Base-by-base conservation (phyloP, 2,888 invertebrate species). In the Clepsis dumicolana region DNA sequence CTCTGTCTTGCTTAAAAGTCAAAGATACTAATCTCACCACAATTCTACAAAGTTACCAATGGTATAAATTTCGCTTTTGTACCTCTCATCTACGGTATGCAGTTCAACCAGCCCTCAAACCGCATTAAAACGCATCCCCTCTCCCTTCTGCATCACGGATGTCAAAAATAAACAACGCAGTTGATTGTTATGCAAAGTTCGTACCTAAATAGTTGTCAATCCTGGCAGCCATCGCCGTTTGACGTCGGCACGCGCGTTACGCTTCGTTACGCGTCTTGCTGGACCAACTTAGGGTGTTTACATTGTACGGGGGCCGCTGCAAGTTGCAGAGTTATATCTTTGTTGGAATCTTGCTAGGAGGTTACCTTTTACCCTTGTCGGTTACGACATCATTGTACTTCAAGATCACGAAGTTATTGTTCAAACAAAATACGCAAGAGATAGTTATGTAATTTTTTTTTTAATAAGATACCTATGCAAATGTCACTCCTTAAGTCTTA, bases 191-290 rank as follows among this genome's bases (percentile, higher is more conserved):
- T 62, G 66, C 66, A 67, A 67, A 67, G 38, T 48, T 27, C 25
- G 54, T 35, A 50, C 66, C 35, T 24, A 63, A 68, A 68, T 63
- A 68, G 67, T 64, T 64, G 56, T 64, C 64, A 56, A 64, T 64
- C 54, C 48, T 16, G 5, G 41, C 54, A 41, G n/a, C 53, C 63
- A 27, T 64, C 64, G 54, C n/a, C 59, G 59, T 38, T 52, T 52
- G 57, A n/a, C 32, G 29, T 54, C 54, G 16, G 18, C 57, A 59
- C 64, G 64, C 56, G 44, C 44, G 16, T 8, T 24, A 56, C 24
- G 64, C 56, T 64, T 56, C 48, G 64, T 64, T 64, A 64, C 29
- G 21, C 48, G 24, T 35, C 52, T 62, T 32, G 41, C 21, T 4
- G 32, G 18, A 35, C 21, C 32, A 21, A n/a, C 59, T 52, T 25